Evolutionary conservation across 2,888 invertebrate genomes (phyloP), one percentile per base, ranked within the genome.

Genomic region (Cephus pulcher): DNA sequence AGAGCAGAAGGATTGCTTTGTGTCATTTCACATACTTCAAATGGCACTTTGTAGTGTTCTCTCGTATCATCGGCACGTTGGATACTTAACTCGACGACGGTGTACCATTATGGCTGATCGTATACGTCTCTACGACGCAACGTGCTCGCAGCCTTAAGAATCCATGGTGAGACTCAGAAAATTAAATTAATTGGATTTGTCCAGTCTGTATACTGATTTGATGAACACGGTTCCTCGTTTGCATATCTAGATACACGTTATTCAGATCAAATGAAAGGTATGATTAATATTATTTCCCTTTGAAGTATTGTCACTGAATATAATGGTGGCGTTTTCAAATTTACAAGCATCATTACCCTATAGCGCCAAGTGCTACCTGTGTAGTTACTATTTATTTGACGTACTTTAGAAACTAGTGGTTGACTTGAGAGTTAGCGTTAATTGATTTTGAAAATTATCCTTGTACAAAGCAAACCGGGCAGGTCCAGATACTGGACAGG

Each of bases 1-100:
- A 77, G 69, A 71, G 70, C 75, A 68, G 76, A 70, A 73, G 78
- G 74, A 78, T 80, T 80, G 75, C 76, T 79, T 81, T 80, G 75
- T 80, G 68, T 56, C 56, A 30, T 71, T 71, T 12, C 32, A 23
- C 12, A 34, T 71, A 23, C 30, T 71, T 34, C 15, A 71, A 71
- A 30, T 23, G 71, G 30, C 23, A 34, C 32, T 34, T 34, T 34
- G 71, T 11, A 71, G 4, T 71, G 9, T 32, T 71, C 30, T 71
- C 71, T 33, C n/a, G 23, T 71, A 9, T 30, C 71, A 30, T 33
- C 12, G 23, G 23, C 9, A 2, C 6, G 6, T 23, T 23, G 15
- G 23, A 56, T 15, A 56, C 56, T 56, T 56, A 56, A 56, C 56
- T 56, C 1, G 23, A 56, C 23, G 6, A 23, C 56, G 23, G 56